Conservation (phyloP, 2,113 vertebrate genomes). For the Triplophysa siluroides region DNA sequence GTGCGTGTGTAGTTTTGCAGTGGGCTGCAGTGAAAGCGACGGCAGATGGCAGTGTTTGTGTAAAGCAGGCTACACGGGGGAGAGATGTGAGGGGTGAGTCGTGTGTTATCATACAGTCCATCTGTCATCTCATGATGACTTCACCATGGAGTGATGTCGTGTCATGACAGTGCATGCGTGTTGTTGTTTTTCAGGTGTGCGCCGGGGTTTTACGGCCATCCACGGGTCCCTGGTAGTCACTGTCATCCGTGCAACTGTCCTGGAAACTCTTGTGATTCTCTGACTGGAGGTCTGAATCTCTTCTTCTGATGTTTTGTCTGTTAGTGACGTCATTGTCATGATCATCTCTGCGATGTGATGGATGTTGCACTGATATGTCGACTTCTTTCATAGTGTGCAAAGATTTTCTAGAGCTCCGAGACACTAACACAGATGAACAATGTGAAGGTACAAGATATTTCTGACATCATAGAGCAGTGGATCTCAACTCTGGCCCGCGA, state of each 20-base stretch:
- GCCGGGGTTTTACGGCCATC: constrained; percentile 89
- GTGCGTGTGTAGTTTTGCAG: constrained; percentile 88
- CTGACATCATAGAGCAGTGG: not conserved
- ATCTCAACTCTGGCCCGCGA: no score
- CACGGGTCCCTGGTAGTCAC: constrained; percentile 76
- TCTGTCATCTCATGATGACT: no score
- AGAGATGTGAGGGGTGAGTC: constrained; percentile 83
- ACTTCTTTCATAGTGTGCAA: constrained; percentile 80
- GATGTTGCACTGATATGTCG: not conserved
- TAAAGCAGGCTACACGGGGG: constrained; percentile 83
- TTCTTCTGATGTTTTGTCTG: not conserved
- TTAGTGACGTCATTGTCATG: no score
- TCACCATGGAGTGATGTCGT: no score
- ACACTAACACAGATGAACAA: constrained; percentile 76
- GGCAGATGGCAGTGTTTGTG: constrained; percentile 81
- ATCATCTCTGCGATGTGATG: not conserved
- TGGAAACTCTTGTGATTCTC: constrained; percentile 81
- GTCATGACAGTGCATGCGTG: no score
- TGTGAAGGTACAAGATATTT: constrained; percentile 75
- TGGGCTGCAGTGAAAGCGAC: constrained; percentile 77
- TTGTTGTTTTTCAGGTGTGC: constrained; percentile 79
- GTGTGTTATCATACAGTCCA: not conserved
- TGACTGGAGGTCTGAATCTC: constrained; percentile 83
- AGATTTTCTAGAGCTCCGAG: constrained; percentile 82
- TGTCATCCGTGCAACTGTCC: constrained; percentile 85